These are phyloP conservation scores for Epizoanthus stellaris DNA, from an alignment of 92 coral and sea anemone species.

Conservation along the genomic window DNA sequence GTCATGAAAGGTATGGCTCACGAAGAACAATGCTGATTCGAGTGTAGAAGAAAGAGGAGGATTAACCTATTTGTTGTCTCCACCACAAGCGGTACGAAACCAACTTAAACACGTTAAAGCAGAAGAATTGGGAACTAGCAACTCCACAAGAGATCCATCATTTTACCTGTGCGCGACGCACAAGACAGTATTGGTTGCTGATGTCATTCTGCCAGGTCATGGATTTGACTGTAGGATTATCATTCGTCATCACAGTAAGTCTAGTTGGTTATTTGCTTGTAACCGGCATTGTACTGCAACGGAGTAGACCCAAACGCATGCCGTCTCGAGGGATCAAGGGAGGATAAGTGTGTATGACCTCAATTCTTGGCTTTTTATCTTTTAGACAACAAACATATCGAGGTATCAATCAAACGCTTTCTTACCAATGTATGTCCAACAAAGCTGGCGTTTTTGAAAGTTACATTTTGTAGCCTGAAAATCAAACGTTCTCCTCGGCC, in stretches of 20 bases:
- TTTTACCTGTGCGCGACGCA: constrained; percentile 51
- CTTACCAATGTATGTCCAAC: no score
- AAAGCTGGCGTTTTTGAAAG: no score
- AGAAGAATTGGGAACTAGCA: constrained; percentile 35
- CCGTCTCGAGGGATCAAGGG: no score
- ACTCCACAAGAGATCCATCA: constrained; percentile 46
- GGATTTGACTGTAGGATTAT: constrained; percentile 60
- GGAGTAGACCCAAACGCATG: no score
- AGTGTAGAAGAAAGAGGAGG: not conserved
- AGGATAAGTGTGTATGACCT: no score
- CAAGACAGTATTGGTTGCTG: constrained; percentile 42
- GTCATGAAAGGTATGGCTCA: constrained; percentile 53
- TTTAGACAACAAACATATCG: no score
- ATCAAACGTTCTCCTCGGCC: no score
- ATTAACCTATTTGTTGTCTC: constrained; percentile 22
- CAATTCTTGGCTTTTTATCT: no score
- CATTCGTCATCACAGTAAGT: constrained; percentile 49
- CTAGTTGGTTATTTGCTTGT: not conserved
- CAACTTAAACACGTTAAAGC: constrained; percentile 21
- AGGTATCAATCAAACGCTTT: no score
- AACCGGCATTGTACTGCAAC: no score
- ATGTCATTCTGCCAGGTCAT: constrained; percentile 56
- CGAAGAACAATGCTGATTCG: not conserved
- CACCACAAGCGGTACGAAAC: constrained; percentile 56
- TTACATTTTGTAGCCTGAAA: no score